Evolutionary conservation across 2,113 vertebrate genomes (phyloP), one percentile per base, ranked within the genome.

Genomic region (Pedionomus torquatus): DNA sequence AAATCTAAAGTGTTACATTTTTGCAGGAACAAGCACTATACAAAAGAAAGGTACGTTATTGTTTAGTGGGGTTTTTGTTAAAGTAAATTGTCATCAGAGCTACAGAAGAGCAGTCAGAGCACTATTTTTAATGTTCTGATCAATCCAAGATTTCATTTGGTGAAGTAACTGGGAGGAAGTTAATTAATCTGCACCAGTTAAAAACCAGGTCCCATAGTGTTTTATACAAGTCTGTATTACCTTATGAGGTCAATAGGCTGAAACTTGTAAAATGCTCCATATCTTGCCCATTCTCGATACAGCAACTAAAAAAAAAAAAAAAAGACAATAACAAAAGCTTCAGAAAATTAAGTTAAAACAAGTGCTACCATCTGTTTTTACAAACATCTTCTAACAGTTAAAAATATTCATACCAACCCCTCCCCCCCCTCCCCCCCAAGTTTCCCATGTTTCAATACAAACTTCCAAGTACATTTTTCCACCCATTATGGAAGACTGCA

Each of bases 201-300:
- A 84, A 30, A 88, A 79, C 3, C 11, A 51, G 4, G 5, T 44
- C 13, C 10, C 23, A 23, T 30, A 35, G 9, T 65, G 15, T 65
- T 83, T 65, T 52, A 13, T 7, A 11, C 4, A 82, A 69, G 17
- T 43, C 16, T 9, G 6, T 65, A 65, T 97, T 98, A 99, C 99
- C 99, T 99, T 98, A 99, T 99, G 89, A 99, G 98, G 94, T 99
- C 98, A 89, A 99, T 98, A 71, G 99, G 99, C 90, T 99, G 99
- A 98, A 99, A 99, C 97, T 99, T 99, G 97, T 99, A 99, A 98
- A 99, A 99, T 26, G 97, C 99, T 97, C 99, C 98, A 2, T 99
- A 99, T 98, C 99, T 98, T 26, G 99, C 99, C 99, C 99, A 99
- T 97, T 99, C 99, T 95, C 95, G 98, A 97, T 99, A 99, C 60